Evolutionary conservation across 2,113 vertebrate genomes (phyloP).

Genomic region (Parus major): DNA sequence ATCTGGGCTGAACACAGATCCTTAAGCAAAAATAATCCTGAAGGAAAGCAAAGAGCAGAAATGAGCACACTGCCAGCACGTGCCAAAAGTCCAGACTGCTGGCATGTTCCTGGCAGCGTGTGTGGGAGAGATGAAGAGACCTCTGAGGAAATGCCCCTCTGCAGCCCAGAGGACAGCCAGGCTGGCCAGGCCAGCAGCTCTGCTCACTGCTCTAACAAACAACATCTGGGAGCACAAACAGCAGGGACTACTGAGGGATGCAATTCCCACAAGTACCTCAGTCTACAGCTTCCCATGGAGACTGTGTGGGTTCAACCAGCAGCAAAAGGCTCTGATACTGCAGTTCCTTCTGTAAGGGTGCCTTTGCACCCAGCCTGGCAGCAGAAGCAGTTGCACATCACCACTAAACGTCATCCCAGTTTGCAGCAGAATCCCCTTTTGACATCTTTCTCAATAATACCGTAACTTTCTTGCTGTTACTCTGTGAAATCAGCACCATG

Average conservation of each 20-base stretch:
- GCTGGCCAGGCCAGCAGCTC: not conserved
- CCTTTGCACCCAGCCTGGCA: not conserved
- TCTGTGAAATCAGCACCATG: not conserved
- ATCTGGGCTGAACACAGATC: not conserved
- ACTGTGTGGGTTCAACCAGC: not conserved
- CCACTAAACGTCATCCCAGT: not conserved
- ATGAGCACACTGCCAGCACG: not conserved
- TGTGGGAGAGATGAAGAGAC: not conserved
- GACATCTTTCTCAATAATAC: not conserved
- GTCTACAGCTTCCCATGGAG: not conserved
- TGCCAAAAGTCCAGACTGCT: not conserved
- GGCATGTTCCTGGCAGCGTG: fast-evolving
- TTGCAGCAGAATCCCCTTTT: not conserved
- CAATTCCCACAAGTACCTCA: not conserved
- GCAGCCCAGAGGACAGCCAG: not conserved
- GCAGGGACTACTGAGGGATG: not conserved
- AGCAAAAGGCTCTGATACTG: not conserved
- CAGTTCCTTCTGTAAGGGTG: not conserved
- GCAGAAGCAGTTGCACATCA: not conserved
- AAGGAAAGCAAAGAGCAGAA: not conserved
- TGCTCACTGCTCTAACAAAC: not conserved
- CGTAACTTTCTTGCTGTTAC: not conserved
- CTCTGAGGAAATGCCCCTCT: not conserved
- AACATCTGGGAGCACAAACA: not conserved
- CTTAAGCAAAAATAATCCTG: not conserved